A percentile compares a stretch with the other conserved stretches of the same genome.
These are phyloP conservation scores for Chymomyza fuscimana DNA, from an alignment of 2,888 invertebrate species.

Conservation along the genomic window DNA sequence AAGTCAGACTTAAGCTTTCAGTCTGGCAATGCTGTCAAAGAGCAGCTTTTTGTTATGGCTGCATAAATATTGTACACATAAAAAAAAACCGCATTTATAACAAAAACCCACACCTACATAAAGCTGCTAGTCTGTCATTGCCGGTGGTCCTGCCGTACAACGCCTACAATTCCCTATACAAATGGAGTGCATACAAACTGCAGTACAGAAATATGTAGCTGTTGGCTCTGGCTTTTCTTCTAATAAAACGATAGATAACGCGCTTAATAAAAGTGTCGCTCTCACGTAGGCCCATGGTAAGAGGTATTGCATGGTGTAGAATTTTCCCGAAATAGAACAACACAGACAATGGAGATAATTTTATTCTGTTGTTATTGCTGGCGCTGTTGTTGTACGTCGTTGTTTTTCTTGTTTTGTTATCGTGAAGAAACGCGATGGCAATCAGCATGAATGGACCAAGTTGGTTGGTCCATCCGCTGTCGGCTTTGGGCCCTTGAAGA, in stretches of 20 bases:
- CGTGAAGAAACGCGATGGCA: slow-evolving; percentile 59
- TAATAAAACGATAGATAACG: slow-evolving; percentile 59
- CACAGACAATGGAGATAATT: slow-evolving; percentile 10
- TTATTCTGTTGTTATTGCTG: slow-evolving; percentile 21
- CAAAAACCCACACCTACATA: not conserved
- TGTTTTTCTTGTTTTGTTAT: slow-evolving; percentile 37
- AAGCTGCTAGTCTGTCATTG: slow-evolving; percentile 24
- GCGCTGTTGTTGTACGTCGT: slow-evolving; percentile 12
- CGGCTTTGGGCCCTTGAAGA: slow-evolving; percentile 45
- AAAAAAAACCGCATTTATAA: not conserved
- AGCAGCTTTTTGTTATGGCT: not conserved
- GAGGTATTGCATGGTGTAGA: slow-evolving; percentile 13
- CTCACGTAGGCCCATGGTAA: slow-evolving; percentile 49
- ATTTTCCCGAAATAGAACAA: slow-evolving; percentile 5
- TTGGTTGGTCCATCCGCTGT: slow-evolving; percentile 10
- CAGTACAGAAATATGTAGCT: not conserved
- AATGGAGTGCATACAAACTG: slow-evolving; percentile 7
- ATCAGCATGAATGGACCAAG: slow-evolving; percentile 61
- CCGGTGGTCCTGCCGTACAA: slow-evolving; percentile 23
- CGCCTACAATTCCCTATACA: slow-evolving; percentile 38
- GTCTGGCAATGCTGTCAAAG: slow-evolving; percentile 19
- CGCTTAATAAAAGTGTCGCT: slow-evolving; percentile 50
- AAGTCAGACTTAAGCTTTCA: slow-evolving; percentile 45
- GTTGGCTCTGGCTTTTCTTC: slow-evolving; percentile 40
- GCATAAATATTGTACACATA: not conserved